phyloP scores from a whole-genome alignment of 2,888 invertebrate species.

The Nudaria mundana region DNA sequence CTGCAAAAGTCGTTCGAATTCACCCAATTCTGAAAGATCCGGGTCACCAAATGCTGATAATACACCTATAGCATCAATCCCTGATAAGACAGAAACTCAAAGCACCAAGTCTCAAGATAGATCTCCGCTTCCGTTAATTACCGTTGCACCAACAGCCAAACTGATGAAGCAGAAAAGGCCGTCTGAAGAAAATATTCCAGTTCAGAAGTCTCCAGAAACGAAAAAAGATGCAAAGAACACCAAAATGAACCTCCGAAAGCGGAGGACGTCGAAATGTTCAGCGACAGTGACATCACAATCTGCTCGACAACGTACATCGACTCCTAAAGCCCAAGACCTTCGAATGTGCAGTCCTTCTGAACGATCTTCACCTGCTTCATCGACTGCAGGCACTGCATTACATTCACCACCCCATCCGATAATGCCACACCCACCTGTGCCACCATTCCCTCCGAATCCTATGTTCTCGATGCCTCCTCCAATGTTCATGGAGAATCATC shows the following conservation, averaged over 20 bases:
- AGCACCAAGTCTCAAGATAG: slow-evolving; percentile 41
- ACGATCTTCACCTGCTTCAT: slow-evolving; percentile 57
- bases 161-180: slow-evolving; percentile 75
- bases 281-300: slow-evolving; percentile 71
- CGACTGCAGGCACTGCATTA: slow-evolving; percentile 54
- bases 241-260: slow-evolving; percentile 73
- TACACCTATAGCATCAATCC: slow-evolving; percentile 34
- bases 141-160: slow-evolving; percentile 84
- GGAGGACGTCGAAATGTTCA: slow-evolving; percentile 67
- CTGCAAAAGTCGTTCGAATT: slow-evolving; percentile 85
- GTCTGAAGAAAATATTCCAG: slow-evolving; percentile 54
- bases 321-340: slow-evolving; percentile 73
- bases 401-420: slow-evolving; percentile 67
- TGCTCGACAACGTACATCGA: slow-evolving; percentile 53
- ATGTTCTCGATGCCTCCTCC: slow-evolving; percentile 72
- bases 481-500: slow-evolving; percentile 56
- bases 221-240: slow-evolving; percentile 62
- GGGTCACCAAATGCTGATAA: slow-evolving; percentile 76
- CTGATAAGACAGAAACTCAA: slow-evolving; percentile 48
- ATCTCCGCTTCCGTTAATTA: slow-evolving; percentile 83
- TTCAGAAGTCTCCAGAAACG: slow-evolving; percentile 67
- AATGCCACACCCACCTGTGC: slow-evolving; percentile 49
- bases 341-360: slow-evolving; percentile 70
- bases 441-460: slow-evolving; percentile 58
- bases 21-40: slow-evolving; percentile 80